Percentiles rank a stretch among this genome's conserved stretches.
phyloP scores from a whole-genome alignment of 2,113 vertebrate species.

The Rissa tridactyla region DNA sequence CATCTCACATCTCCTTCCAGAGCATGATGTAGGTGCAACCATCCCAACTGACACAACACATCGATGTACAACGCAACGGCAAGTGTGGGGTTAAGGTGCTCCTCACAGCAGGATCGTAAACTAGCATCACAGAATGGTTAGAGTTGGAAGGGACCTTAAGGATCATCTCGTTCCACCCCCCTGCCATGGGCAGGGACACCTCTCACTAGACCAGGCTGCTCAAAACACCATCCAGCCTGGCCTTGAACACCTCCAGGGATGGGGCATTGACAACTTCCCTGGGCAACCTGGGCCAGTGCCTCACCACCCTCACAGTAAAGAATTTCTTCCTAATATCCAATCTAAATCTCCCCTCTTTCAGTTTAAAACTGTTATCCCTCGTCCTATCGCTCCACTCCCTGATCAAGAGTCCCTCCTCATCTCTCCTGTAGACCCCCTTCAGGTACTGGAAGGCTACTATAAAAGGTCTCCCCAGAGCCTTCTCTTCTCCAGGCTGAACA shows the following conservation, averaged over 20 bases:
- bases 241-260: background rate
- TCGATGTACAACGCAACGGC: rapidly evolving
- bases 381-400: background rate
- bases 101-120: background rate
- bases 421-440: background rate
- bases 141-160: background rate
- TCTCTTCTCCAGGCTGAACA: background rate
- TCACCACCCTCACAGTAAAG: background rate
- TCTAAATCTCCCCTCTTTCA: background rate
- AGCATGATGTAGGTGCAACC: background rate
- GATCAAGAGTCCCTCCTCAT: background rate
- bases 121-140: background rate
- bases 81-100: background rate
- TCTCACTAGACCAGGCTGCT: background rate
- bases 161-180: background rate
- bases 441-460: background rate
- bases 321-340: background rate
- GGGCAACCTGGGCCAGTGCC: background rate
- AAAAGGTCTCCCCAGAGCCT: background rate
- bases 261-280: background rate
- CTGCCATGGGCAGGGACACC: background rate
- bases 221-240: background rate
- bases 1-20: background rate
- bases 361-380: background rate
- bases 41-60: background rate